Percentiles rank a stretch among this genome's conserved stretches.
Evolutionary conservation across 2,113 vertebrate species (phyloP).

Genomic region (Blennius ocellaris): DNA sequence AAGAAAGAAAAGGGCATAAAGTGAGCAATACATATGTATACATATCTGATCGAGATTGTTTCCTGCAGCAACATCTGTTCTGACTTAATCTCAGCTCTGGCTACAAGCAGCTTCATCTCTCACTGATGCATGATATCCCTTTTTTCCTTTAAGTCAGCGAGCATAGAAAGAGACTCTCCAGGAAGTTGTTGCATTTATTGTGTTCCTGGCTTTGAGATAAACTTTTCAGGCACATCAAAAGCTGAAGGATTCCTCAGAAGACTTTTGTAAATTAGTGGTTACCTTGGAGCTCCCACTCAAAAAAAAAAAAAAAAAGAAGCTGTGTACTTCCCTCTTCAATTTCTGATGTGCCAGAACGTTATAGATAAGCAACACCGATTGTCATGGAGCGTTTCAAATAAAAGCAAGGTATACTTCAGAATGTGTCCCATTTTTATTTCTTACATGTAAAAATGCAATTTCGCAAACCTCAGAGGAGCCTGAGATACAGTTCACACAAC

Average conservation of each 20-base stretch:
- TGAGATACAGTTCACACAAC: too few species aligned
- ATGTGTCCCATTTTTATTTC: too few species aligned
- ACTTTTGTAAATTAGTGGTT: not conserved
- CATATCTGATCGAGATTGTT: constrained; percentile 73
- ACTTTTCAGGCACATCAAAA: constrained; percentile 28
- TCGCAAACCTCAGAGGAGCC: too few species aligned
- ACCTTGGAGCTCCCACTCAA: too few species aligned
- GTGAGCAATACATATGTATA: constrained; percentile 72
- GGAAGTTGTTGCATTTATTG: not conserved
- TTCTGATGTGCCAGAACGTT: too few species aligned
- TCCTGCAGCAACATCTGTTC: constrained; percentile 54
- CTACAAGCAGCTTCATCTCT: constrained; percentile 37
- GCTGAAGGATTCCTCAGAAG: not conserved
- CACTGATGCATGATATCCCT: constrained; percentile 26
- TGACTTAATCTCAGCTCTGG: constrained; percentile 44
- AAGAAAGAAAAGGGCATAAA: constrained; percentile 71
- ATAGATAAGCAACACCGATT: too few species aligned
- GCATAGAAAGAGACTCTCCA: constrained; percentile 23
- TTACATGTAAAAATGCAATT: too few species aligned
- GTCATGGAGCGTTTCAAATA: too few species aligned
- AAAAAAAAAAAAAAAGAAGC: too few species aligned
- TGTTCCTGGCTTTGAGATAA: constrained; percentile 23
- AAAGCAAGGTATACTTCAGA: too few species aligned
- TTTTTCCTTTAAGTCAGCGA: constrained; percentile 1
- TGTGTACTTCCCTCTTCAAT: too few species aligned